Evolutionary conservation across 2,888 invertebrate genomes (phyloP).

Genomic region (Cryptus armator): DNA sequence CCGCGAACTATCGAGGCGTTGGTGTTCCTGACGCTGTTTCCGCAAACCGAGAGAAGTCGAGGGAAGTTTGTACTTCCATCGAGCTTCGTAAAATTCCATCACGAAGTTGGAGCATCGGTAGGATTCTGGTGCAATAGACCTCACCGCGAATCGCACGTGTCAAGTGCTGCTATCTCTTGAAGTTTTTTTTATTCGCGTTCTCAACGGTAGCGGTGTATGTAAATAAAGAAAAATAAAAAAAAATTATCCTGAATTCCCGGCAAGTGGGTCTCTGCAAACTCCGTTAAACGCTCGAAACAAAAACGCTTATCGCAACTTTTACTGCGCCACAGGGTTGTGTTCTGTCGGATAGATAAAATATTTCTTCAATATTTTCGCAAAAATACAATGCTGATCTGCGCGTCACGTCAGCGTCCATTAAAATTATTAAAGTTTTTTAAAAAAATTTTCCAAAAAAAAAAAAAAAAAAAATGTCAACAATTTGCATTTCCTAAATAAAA

Average conservation of each 20-base stretch:
- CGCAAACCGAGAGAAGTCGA: slow-evolving; percentile 33
- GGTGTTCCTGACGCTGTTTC: slow-evolving; percentile 32
- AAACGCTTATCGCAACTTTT: background rate
- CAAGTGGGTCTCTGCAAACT: background rate
- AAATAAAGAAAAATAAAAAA: background rate
- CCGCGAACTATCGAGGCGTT: slow-evolving; percentile 54
- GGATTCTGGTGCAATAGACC: background rate
- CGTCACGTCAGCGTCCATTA: too few relatives aligned
- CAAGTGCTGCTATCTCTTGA: slow-evolving; percentile 15
- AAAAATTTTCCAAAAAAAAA: too few relatives aligned
- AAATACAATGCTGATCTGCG: too few relatives aligned
- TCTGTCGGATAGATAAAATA: too few relatives aligned
- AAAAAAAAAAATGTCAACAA: too few relatives aligned
- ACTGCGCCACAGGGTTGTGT: background rate
- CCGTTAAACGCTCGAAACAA: background rate
- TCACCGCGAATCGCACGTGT: background rate
- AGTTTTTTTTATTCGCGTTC: slow-evolving; percentile 23
- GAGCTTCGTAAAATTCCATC: slow-evolving; percentile 48
- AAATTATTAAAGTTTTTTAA: too few relatives aligned
- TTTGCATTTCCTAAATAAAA: too few relatives aligned
- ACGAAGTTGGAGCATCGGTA: background rate
- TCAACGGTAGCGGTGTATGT: background rate
- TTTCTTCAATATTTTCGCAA: too few relatives aligned
- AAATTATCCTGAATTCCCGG: background rate
- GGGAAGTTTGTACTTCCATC: slow-evolving; percentile 45